Base-by-base conservation (phyloP, 2,113 vertebrate genomes). In the Tiliqua scincoides region DNA sequence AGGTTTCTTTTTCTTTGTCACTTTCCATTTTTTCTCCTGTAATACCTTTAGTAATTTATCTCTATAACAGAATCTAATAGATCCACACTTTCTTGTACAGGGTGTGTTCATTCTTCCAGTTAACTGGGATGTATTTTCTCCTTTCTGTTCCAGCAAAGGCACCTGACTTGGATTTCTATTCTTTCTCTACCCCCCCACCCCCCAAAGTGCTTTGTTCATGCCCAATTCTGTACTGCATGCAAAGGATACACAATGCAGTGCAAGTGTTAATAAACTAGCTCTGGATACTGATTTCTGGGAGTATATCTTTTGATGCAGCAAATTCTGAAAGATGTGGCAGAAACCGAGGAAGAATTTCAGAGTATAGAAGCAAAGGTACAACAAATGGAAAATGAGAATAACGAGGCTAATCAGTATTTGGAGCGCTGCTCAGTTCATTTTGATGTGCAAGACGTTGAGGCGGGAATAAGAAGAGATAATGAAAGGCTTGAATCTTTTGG, bases 291-390 rank as follows among this genome's bases (percentile, higher is more conserved):
- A 62, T 10, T 21, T 37, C 67, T 77, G 48, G 15, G 17, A 15
- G 32, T 35, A 12, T 65, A 10, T 57, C 63, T 84, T 37, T 90
- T 86, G 61, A 84, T 90, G 6, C 91, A 97, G 97, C 92, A 68
- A 79, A 88, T 97, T 89, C 68, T 94, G 75, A 93, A 93, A 86
- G 96, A 96, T n/a, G 0, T 95, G 54, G 93, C 96, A 62, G 95
- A 95, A 91, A 93, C 91, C 71, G 93, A 95, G 88, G 82, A 20
- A 8, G 92, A 94, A 62, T 91, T 96, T 82, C 32, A 88, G 25
- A 59, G 72, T 77, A 91, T 96, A 88, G 94, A 96, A 68, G 37
- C 37, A 48, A 92, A 94, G 70, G 85, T 97, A 54, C 80, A 96
- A 21, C 85, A 94, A 86, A 82, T 95, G 76, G 79, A 94, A 74